Evolutionary conservation across 1,140 invertebrate genomes (phyloP).

Genomic region (Hydropsyche tenuis): DNA sequence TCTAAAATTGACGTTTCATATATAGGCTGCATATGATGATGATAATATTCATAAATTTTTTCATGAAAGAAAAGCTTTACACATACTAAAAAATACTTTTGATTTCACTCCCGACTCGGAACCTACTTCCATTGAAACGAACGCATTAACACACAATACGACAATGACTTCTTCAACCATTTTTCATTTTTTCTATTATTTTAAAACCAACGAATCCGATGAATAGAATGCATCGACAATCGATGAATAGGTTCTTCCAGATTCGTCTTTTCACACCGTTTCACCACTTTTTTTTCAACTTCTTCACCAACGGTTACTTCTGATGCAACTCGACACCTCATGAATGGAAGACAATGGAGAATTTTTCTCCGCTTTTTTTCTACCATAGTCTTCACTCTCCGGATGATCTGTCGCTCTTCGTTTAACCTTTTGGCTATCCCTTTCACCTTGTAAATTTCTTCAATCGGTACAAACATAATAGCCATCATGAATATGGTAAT

Average conservation of each 20-base stretch:
- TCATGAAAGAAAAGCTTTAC: too few relatives aligned
- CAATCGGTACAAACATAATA: too few relatives aligned
- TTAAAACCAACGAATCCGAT: neutral
- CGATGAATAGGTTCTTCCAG: slow-evolving; percentile 1
- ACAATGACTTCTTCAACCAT: neutral
- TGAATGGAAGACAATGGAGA: slow-evolving; percentile 1
- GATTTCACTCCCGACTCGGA: neutral
- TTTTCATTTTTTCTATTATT: neutral
- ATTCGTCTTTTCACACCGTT: too few relatives aligned
- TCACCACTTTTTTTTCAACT: too few relatives aligned
- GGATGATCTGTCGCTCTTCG: slow-evolving; percentile 15
- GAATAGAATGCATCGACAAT: slow-evolving; percentile 9
- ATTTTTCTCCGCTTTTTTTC: slow-evolving; percentile 13
- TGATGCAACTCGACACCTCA: too few relatives aligned
- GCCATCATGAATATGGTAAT: too few relatives aligned
- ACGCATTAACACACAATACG: slow-evolving; percentile 15
- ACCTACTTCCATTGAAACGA: neutral
- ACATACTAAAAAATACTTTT: neutral
- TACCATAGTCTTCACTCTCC: too few relatives aligned
- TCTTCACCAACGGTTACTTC: too few relatives aligned
- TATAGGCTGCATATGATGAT: too few relatives aligned
- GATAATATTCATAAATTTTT: too few relatives aligned
- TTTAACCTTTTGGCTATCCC: slow-evolving; percentile 11
- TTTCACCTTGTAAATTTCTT: slow-evolving; percentile 12
- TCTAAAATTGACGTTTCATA: too few relatives aligned